A percentile compares a stretch with the other conserved stretches of the same genome.
Conservation (phyloP, 2,113 vertebrate species). For the Grantiella picta region DNA sequence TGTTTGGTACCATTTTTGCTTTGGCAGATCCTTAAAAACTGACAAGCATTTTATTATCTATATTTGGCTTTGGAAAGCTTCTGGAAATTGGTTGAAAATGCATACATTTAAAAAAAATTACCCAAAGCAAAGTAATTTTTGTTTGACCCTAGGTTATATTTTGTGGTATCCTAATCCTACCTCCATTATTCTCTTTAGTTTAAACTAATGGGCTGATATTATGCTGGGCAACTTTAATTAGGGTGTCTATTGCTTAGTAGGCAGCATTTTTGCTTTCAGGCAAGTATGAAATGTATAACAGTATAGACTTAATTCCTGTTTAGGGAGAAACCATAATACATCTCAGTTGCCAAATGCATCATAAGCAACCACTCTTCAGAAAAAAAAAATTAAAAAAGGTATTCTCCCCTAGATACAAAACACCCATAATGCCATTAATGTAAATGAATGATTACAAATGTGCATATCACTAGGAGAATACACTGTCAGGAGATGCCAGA, state of each 20-base stretch:
- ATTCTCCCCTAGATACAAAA: conserved; percentile 37
- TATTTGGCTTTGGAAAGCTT: conserved; percentile 2
- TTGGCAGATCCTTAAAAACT: conserved; percentile 15
- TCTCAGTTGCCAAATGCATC: conserved; percentile 27
- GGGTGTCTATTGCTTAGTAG: conserved; percentile 44
- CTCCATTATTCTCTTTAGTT: conserved; percentile 49
- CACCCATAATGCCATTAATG: conserved; percentile 53
- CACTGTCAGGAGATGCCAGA: conserved; percentile 37
- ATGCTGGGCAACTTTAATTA: conserved; percentile 57
- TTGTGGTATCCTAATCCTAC: neutral
- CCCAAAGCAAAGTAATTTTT: conserved; percentile 21
- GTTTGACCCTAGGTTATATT: conserved; percentile 16
- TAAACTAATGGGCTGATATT: conserved; percentile 44
- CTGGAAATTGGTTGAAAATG: neutral
- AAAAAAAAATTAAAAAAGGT: neutral
- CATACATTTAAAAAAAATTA: conserved; percentile 2
- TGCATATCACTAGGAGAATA: conserved; percentile 1
- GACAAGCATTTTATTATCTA: conserved; percentile 35
- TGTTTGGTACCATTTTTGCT: conserved; percentile 46
- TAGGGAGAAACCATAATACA: neutral
- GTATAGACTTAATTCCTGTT: conserved; percentile 49
- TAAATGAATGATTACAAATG: conserved; percentile 47
- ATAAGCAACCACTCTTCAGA: neutral
- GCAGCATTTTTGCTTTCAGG: conserved; percentile 59
- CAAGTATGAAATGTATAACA: conserved; percentile 43